Evolutionary conservation across 2,888 invertebrate genomes (phyloP).

Genomic region (Sthenelais limicola): DNA sequence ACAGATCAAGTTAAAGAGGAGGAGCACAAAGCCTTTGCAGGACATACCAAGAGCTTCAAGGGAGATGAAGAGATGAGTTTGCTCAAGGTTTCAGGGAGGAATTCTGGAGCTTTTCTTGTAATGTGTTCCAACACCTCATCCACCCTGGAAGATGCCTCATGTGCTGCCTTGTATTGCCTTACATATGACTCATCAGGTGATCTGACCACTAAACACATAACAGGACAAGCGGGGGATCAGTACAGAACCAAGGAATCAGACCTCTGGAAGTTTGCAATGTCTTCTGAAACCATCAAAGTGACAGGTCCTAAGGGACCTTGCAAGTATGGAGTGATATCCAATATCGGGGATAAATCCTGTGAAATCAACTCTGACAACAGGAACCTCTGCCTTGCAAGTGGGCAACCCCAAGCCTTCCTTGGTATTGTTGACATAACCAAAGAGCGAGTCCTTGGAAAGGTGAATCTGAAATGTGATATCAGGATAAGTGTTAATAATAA

Average conservation of each 20-base stretch:
- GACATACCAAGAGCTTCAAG: constrained; percentile 48
- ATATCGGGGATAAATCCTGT: constrained; percentile 44
- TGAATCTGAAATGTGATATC: constrained; percentile 51
- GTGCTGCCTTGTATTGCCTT: constrained; percentile 54
- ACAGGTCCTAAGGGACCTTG: constrained; percentile 59
- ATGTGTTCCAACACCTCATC: constrained; percentile 60
- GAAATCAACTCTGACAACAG: constrained; percentile 12
- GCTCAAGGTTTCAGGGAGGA: constrained; percentile 41
- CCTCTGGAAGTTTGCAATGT: constrained; percentile 56
- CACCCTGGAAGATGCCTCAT: constrained; percentile 53
- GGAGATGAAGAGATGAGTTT: constrained; percentile 49
- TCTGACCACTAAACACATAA: constrained; percentile 41
- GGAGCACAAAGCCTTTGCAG: not conserved
- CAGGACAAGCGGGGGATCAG: constrained; percentile 48
- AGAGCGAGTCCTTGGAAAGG: constrained; percentile 51
- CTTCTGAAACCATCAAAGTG: constrained; percentile 47
- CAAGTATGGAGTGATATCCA: constrained; percentile 56
- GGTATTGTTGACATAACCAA: constrained; percentile 46
- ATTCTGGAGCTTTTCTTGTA: constrained; percentile 51
- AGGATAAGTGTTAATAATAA: constrained; percentile 53
- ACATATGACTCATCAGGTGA: constrained; percentile 44
- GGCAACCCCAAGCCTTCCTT: no score
- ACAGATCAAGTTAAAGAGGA: not conserved
- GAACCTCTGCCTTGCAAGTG: constrained; percentile 53
- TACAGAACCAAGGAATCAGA: constrained; percentile 48